Conservation (phyloP, 2,113 vertebrate species). For the Rattus rattus region DNA sequence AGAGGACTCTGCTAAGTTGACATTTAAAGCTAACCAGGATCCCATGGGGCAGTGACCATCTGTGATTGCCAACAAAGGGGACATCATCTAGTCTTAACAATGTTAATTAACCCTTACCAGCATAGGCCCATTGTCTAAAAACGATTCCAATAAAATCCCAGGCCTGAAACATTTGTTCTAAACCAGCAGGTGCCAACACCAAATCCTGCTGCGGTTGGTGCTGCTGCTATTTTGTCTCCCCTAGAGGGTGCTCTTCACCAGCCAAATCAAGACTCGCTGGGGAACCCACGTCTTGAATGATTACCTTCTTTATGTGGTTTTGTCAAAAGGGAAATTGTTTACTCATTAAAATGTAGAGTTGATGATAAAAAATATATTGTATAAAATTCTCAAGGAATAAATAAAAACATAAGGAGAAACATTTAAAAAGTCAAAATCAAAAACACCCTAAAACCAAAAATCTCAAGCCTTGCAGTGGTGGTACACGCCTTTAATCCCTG, state of each 20-base stretch:
- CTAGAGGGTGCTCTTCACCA: slow-evolving; percentile 66
- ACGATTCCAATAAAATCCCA: neutral
- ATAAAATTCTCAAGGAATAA: neutral
- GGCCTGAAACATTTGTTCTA: neutral
- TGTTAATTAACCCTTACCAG: neutral
- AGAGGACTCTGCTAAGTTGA: neutral
- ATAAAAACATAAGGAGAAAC: neutral
- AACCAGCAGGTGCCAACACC: neutral
- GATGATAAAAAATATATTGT: neutral
- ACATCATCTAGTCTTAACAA: neutral
- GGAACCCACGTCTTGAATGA: neutral
- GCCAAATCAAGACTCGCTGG: neutral
- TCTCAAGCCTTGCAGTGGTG: neutral
- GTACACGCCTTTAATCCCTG: neutral
- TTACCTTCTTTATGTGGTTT: slow-evolving; percentile 7
- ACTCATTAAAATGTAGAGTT: neutral
- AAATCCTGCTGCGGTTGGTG: neutral
- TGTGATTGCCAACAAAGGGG: neutral
- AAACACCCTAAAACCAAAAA: neutral
- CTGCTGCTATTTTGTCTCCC: slow-evolving; percentile 48
- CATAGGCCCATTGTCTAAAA: neutral
- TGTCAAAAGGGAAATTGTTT: slow-evolving; percentile 22
- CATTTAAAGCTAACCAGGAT: neutral
- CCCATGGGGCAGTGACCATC: neutral
- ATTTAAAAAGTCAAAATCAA: neutral